These are phyloP conservation scores for Numenius phaeopus DNA, from an alignment of 2,797 vertebrate species.

Conservation along the genomic window DNA sequence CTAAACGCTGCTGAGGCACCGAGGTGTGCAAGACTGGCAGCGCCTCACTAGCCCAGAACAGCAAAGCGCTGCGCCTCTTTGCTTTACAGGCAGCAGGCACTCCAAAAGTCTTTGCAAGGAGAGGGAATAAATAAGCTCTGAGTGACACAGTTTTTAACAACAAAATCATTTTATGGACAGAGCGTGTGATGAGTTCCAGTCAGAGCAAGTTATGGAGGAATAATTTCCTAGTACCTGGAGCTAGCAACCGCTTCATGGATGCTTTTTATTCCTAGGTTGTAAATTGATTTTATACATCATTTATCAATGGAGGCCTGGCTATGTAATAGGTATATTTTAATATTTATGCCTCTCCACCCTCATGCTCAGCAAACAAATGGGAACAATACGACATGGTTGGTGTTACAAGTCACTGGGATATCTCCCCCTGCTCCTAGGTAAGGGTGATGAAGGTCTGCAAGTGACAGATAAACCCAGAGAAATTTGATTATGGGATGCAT, in stretches of 20 bases:
- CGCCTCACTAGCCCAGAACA: not conserved
- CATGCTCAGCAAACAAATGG: slow-evolving; percentile 54
- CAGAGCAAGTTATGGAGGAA: slow-evolving; percentile 58
- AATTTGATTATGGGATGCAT: slow-evolving; percentile 36
- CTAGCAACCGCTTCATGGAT: slow-evolving; percentile 18
- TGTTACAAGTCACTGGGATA: not conserved
- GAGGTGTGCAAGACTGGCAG: not conserved
- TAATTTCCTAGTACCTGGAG: slow-evolving; percentile 67
- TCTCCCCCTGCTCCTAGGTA: not conserved
- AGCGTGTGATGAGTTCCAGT: slow-evolving; percentile 46
- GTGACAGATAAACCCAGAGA: slow-evolving; percentile 34
- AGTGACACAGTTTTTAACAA: slow-evolving; percentile 67
- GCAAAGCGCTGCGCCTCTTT: not conserved
- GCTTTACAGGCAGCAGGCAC: slow-evolving; percentile 21
- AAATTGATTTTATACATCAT: slow-evolving; percentile 81
- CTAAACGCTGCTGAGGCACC: not conserved
- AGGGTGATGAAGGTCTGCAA: slow-evolving; percentile 44
- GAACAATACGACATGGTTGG: slow-evolving; percentile 50
- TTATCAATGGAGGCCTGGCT: slow-evolving; percentile 72
- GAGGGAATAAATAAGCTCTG: slow-evolving; percentile 44
- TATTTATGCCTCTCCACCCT: slow-evolving; percentile 47
- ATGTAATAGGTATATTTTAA: slow-evolving; percentile 74
- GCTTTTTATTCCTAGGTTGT: slow-evolving; percentile 73
- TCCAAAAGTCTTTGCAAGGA: not conserved
- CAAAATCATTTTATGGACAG: slow-evolving; percentile 25